Percentiles rank a stretch among this genome's conserved stretches.
Conservation (phyloP, 1,140 invertebrate genomes). For the Lordiphosa collinella region DNA sequence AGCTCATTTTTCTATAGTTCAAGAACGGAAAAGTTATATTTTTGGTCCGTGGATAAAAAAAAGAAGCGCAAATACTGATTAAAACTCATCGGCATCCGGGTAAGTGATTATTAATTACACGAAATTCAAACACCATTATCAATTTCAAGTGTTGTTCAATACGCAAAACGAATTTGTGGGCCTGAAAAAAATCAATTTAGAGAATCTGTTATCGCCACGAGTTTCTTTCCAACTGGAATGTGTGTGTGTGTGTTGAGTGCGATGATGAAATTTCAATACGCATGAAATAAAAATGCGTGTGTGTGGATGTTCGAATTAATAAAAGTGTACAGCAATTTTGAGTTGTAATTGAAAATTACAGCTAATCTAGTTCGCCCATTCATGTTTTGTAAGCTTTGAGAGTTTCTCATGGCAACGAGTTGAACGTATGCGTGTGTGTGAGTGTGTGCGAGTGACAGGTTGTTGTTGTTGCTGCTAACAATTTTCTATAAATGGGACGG, state of each 20-base stretch:
- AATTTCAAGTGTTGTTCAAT: constrained; percentile 22
- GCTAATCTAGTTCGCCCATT: not conserved
- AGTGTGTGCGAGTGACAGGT: constrained; percentile 28
- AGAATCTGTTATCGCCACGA: constrained; percentile 39
- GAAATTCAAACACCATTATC: not conserved
- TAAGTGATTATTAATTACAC: constrained; percentile 38
- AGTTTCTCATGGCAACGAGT: not conserved
- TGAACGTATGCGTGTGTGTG: not conserved
- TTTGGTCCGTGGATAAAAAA: constrained; percentile 39
- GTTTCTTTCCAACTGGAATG: constrained; percentile 50
- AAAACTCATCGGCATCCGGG: constrained; percentile 72
- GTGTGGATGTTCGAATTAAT: not conserved
- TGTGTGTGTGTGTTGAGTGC: constrained; percentile 6
- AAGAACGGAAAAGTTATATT: constrained; percentile 55
- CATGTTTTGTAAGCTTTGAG: too few species aligned
- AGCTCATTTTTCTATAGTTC: constrained; percentile 7
- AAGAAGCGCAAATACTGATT: constrained; percentile 64
- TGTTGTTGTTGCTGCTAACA: constrained; percentile 41
- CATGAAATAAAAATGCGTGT: constrained; percentile 10
- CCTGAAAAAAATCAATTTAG: constrained; percentile 19
- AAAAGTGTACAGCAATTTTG: not conserved
- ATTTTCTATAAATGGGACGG: constrained; percentile 53
- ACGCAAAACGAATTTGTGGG: constrained; percentile 40
- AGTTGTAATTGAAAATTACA: not conserved
- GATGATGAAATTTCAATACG: constrained; percentile 48